Evolutionary conservation across 2,113 vertebrate species (phyloP), one percentile per base, ranked within the genome.

Genomic region (Pollachius pollachius): DNA sequence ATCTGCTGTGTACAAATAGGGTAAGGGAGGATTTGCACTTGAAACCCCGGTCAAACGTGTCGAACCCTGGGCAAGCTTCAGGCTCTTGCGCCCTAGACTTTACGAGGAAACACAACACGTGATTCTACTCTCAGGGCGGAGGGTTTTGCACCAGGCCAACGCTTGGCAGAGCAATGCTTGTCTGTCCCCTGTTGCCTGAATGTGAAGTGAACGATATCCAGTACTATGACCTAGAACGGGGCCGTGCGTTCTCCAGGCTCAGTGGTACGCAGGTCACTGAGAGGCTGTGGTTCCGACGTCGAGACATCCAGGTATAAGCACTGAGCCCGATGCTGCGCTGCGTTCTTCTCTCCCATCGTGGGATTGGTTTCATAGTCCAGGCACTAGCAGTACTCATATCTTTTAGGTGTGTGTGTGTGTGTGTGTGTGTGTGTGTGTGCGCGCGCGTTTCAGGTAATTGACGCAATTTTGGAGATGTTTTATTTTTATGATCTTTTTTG

Each of bases 401-500:
- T 73, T 74, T 65, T 59, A 41, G 48, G 70, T 74, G 63, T 68
- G 52, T 66, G 61, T 71, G 41, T 73, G 34, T 61, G 60, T 62
- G 52, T 56, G 41, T 48, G 4, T 48, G 41, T 48, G 7, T 48
- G 41, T 48, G 41, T 48, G 41, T 48, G 41, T 60, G 56, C 8
- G 16, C 7, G 37, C 76, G 69, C 75, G 69, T 75, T 71, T 34
- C 52, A 67, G 71, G 52, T 84, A 75, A 27, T 73, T 1, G 64
- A 85, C 76, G 58, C 78, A 80, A 80, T 84, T 86, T 48, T 68
- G 60, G 81, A 87, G 68, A 82, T 77, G 75, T 65, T 82, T 85
- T 89, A 76, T 91, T 90, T 85, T 84, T 81, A 71, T 68, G 80
- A 78, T 82, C 34, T 84, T 82, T 87, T 70, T 92, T 91, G 90